phyloP scores from a whole-genome alignment of 2,797 vertebrate species.

The Thamnophis elegans region DNA sequence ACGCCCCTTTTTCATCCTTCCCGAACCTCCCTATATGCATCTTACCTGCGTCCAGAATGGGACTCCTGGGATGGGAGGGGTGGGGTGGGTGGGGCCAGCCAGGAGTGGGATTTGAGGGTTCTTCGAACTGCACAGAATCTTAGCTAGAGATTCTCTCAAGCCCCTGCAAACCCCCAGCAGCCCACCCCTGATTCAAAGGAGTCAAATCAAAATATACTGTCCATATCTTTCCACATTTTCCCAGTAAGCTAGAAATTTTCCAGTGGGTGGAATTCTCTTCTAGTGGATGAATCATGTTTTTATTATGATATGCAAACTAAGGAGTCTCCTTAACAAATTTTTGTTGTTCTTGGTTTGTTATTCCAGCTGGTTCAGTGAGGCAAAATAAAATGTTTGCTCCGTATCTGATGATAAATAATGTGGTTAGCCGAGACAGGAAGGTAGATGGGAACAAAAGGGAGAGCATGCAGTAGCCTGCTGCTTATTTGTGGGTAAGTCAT shows the following conservation, averaged over 20 bases:
- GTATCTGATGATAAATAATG: background rate
- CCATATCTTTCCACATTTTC: background rate
- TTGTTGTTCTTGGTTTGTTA: background rate
- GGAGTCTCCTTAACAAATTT: background rate
- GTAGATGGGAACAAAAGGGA: background rate
- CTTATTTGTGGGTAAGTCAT: background rate
- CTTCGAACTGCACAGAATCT: no score
- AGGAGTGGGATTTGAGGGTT: no score
- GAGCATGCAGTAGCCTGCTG: background rate
- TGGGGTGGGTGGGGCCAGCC: no score
- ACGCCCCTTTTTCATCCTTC: no score
- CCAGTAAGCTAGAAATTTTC: background rate
- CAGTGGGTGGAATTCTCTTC: background rate
- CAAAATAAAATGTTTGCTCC: background rate
- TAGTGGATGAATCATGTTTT: background rate
- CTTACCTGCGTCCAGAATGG: no score
- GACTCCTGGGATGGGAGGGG: no score
- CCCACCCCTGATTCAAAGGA: background rate
- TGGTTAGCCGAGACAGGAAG: background rate
- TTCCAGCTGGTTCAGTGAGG: background rate
- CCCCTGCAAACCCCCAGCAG: no score
- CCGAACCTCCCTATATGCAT: no score
- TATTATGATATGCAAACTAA: background rate
- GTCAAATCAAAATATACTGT: background rate
- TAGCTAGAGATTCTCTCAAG: no score